Conservation (phyloP, 2,888 invertebrate genomes). For the Actias luna region DNA sequence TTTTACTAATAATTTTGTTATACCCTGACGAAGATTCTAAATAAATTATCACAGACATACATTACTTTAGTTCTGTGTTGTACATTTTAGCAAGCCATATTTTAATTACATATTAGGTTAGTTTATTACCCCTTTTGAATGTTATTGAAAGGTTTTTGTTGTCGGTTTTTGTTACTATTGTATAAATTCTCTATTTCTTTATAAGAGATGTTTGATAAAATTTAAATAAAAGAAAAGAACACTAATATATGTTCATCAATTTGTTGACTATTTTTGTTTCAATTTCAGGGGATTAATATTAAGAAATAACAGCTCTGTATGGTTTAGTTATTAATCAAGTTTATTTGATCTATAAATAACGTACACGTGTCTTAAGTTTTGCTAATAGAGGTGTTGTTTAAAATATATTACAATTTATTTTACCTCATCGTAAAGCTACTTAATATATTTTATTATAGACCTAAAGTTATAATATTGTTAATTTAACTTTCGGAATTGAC, state of each 20-base stretch:
- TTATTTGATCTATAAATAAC: conserved; percentile 71
- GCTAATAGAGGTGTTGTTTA: background rate
- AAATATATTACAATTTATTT: background rate
- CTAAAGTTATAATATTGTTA: no score
- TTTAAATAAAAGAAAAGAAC: background rate
- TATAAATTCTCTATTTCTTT: background rate
- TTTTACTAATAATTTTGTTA: conserved; percentile 37
- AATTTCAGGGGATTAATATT: conserved; percentile 63
- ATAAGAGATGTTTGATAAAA: background rate
- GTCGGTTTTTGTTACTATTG: background rate
- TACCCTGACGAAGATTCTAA: conserved; percentile 33
- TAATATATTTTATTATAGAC: background rate
- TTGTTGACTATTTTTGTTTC: conserved; percentile 52
- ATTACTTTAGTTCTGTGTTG: conserved; percentile 31
- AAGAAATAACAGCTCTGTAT: conserved; percentile 69
- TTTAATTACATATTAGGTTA: conserved; percentile 42
- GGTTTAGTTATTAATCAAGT: conserved; percentile 75
- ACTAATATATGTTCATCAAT: conserved; percentile 5
- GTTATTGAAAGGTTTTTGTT: conserved; percentile 29
- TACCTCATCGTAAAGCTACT: background rate
- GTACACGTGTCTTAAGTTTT: conserved; percentile 53
- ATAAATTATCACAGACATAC: conserved; percentile 34
- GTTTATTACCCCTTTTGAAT: conserved; percentile 35
- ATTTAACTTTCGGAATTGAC: no score
- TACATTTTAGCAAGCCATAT: conserved; percentile 45